Evolutionary conservation across 2,113 vertebrate genomes (phyloP).

Genomic region (Nipponia nippon): DNA sequence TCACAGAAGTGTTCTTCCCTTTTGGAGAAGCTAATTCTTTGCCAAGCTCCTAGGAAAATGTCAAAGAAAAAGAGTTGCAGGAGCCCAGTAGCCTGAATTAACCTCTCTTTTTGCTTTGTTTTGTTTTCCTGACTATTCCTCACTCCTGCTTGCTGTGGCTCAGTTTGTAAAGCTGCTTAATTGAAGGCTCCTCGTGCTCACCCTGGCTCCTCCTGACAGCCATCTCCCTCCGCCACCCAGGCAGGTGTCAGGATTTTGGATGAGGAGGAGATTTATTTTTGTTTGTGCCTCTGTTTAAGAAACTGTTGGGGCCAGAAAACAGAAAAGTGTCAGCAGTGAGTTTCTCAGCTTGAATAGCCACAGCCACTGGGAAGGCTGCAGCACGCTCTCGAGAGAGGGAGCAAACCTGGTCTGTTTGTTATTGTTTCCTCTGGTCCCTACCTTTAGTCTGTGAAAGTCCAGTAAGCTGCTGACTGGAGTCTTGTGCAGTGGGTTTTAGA

Average conservation of each 20-base stretch:
- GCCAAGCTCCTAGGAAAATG: background rate
- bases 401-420: background rate
- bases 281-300: background rate
- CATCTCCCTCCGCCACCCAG: background rate
- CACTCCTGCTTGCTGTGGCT: background rate
- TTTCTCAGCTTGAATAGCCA: background rate
- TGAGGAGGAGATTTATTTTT: background rate
- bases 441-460: background rate
- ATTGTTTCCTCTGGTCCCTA: background rate
- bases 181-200: background rate
- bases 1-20: background rate
- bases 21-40: background rate
- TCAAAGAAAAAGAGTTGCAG: background rate
- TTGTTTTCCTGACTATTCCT: background rate
- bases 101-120: background rate
- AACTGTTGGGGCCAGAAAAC: background rate
- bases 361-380: background rate
- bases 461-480: background rate
- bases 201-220: background rate
- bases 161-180: background rate
- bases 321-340: background rate
- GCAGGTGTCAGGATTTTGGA: background rate
- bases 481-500: background rate
- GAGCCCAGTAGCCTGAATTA: background rate
- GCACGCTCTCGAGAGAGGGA: fast-evolving